These are phyloP conservation scores for Gallinago undulata DNA, from an alignment of 2,113 vertebrate species.

Conservation along the genomic window DNA sequence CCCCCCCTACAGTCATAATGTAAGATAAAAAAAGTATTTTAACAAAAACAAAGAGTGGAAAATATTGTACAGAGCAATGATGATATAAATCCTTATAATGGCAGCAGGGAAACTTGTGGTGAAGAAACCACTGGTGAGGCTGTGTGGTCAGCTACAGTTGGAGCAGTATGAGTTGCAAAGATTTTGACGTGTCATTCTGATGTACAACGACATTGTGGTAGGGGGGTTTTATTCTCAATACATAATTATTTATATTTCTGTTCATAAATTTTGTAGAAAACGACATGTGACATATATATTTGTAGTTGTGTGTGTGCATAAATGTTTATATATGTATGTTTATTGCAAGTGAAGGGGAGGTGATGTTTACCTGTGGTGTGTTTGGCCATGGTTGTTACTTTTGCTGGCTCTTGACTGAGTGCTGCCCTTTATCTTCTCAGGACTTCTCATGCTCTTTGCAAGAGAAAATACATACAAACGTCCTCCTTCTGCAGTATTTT, in stretches of 20 bases:
- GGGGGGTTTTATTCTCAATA: neutral
- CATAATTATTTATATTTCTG: neutral
- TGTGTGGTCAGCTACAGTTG: fast-evolving
- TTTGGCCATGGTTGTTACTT: neutral
- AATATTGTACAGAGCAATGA: neutral
- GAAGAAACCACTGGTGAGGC: neutral
- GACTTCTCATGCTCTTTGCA: neutral
- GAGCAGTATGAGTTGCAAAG: neutral
- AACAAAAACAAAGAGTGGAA: neutral
- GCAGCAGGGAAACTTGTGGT: neutral
- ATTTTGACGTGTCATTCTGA: neutral
- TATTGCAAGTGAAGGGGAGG: neutral
- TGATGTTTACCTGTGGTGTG: neutral
- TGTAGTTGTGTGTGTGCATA: neutral
- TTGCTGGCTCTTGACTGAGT: neutral
- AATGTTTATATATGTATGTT: neutral
- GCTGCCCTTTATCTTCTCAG: neutral
- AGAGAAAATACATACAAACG: neutral
- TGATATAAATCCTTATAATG: neutral
- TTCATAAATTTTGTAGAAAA: neutral
- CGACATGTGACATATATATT: neutral
- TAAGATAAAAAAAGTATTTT: neutral
- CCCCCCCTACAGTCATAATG: neutral
- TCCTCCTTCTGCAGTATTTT: neutral
- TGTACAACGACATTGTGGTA: neutral